phyloP scores from a whole-genome alignment of 64 coral and sea anemone species.

The Stichodactyla mertensii region DNA sequence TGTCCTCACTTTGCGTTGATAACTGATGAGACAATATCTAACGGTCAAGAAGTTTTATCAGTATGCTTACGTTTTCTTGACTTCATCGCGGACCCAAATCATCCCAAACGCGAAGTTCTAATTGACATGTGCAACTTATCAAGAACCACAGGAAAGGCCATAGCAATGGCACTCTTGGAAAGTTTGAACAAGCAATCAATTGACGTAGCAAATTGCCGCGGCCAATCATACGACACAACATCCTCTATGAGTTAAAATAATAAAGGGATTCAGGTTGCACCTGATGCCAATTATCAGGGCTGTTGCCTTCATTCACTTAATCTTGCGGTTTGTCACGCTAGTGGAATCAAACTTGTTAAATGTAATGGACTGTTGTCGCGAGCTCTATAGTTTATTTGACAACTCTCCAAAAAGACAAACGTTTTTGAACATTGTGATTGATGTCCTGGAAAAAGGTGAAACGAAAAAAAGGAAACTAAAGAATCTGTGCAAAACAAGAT shows the following conservation, averaged over 20 bases:
- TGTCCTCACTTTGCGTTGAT: slow-evolving; percentile 35
- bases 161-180: not conserved
- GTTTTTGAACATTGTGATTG: slow-evolving; percentile 44
- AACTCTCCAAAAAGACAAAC: slow-evolving; percentile 49
- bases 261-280: slow-evolving; percentile 61
- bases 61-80: slow-evolving; percentile 50
- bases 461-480: slow-evolving; percentile 52
- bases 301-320: not conserved
- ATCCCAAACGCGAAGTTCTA: slow-evolving; percentile 44
- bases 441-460: slow-evolving; percentile 52
- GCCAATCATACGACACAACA: slow-evolving; percentile 31
- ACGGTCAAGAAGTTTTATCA: slow-evolving; percentile 49
- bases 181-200: not conserved
- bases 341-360: not conserved
- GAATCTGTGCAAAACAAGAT: slow-evolving; percentile 54
- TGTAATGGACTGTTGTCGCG: slow-evolving; percentile 43
- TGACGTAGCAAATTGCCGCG: not conserved
- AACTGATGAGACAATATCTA: slow-evolving; percentile 47
- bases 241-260: slow-evolving; percentile 60
- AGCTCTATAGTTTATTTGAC: slow-evolving; percentile 52
- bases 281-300: slow-evolving; percentile 41
- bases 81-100: slow-evolving; percentile 33
- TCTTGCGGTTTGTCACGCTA: not conserved
- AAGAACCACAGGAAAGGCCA: no score
- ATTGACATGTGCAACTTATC: slow-evolving; percentile 35